phyloP scores from a whole-genome alignment of 2,797 vertebrate genomes.

The Tangara arthus region DNA sequence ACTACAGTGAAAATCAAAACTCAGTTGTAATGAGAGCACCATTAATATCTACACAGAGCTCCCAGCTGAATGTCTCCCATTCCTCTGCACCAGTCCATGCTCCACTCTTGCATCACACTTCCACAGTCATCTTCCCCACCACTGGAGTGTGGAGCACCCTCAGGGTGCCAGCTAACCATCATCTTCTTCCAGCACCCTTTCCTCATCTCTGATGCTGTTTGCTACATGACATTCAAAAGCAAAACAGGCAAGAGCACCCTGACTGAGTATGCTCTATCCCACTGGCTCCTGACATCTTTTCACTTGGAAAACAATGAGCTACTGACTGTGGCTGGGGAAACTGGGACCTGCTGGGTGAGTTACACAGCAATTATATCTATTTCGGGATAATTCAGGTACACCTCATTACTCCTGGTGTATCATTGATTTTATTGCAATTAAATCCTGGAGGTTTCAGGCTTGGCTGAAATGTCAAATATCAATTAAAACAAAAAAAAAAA shows the following conservation, averaged over 20 bases:
- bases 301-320: slow-evolving; percentile 50
- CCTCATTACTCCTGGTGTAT: not conserved
- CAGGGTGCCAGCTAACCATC: not conserved
- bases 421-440: slow-evolving; percentile 41
- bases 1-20: not conserved
- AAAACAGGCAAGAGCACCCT: slow-evolving; percentile 29
- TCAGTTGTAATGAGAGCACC: not conserved
- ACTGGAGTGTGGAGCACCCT: not conserved
- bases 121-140: not conserved
- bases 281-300: slow-evolving; percentile 14
- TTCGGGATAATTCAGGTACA: slow-evolving; percentile 47
- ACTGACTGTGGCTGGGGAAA: slow-evolving; percentile 15
- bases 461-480: slow-evolving; percentile 27
- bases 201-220: not conserved
- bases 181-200: not conserved
- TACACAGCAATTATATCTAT: slow-evolving; percentile 42
- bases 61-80: not conserved
- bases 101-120: not conserved
- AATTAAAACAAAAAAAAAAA: not conserved
- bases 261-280: slow-evolving; percentile 33
- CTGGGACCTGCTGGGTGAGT: not conserved
- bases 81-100: not conserved
- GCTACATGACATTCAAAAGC: slow-evolving; percentile 2
- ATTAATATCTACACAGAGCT: not conserved
- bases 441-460: slow-evolving; percentile 17